A percentile compares a stretch with the other conserved stretches of the same genome.
Conservation (phyloP, 2,113 vertebrate species). For the Crotalus tigris region DNA sequence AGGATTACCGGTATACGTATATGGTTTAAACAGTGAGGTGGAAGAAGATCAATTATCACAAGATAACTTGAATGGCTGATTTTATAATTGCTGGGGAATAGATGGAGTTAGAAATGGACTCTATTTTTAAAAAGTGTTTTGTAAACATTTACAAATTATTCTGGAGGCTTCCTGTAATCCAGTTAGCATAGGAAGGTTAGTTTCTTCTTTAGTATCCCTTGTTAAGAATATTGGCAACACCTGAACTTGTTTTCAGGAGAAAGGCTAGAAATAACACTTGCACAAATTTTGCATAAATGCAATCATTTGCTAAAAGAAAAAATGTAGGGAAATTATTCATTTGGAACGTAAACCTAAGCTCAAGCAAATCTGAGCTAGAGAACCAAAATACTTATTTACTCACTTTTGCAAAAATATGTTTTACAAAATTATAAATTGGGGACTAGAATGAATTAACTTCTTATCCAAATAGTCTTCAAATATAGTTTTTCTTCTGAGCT, state of each 20-base stretch:
- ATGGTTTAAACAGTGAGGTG: not conserved
- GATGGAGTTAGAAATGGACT: not conserved
- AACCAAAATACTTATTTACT: not conserved
- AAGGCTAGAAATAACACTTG: not conserved
- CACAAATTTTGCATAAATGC: not conserved
- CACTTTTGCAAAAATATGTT: not conserved
- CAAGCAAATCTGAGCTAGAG: not conserved
- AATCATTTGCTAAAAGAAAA: not conserved
- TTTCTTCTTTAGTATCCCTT: not conserved
- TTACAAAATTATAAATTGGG: not conserved
- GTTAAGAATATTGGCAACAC: slow-evolving; percentile 28
- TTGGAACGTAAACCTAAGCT: not conserved
- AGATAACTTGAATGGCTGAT: not conserved
- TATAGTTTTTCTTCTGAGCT: not conserved
- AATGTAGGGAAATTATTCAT: not conserved
- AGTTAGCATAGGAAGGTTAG: not conserved
- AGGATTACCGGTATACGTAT: not conserved
- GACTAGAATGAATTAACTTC: not conserved
- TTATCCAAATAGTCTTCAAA: not conserved
- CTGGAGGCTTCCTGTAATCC: not conserved
- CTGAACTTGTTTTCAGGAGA: not conserved
- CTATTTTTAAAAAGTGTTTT: not conserved
- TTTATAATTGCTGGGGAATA: not conserved
- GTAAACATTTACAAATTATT: not conserved
- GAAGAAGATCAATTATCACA: not conserved